A percentile compares a stretch with the other conserved stretches of the same genome.
These are phyloP conservation scores for Drosophila nigritarsus DNA, from an alignment of 2,888 invertebrate genomes.

Conservation along the genomic window DNA sequence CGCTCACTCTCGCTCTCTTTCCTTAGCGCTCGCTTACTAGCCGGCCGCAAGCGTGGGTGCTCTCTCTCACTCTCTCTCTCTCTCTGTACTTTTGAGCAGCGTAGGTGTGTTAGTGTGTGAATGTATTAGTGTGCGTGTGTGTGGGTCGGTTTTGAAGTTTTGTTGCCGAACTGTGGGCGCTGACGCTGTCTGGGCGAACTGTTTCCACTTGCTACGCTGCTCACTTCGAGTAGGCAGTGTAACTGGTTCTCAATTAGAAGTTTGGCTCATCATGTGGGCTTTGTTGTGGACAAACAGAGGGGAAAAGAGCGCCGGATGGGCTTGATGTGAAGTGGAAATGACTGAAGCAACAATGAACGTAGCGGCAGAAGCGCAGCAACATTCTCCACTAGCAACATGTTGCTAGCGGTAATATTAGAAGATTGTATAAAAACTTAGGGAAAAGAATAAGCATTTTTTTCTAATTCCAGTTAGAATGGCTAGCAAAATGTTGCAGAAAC, in stretches of 20 bases:
- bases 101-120: slow-evolving; percentile 34
- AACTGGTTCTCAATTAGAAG: slow-evolving; percentile 68
- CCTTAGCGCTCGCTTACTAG: slow-evolving; percentile 4
- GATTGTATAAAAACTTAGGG: not conserved
- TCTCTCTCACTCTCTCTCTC: slow-evolving; percentile 13
- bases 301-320: slow-evolving; percentile 64
- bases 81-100: slow-evolving; percentile 23
- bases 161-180: slow-evolving; percentile 48
- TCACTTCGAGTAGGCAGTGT: slow-evolving; percentile 49
- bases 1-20: slow-evolving; percentile 3
- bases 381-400: slow-evolving; percentile 30
- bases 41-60: slow-evolving; percentile 46
- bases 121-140: slow-evolving; percentile 10
- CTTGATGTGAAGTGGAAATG: slow-evolving; percentile 51
- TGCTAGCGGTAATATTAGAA: not conserved
- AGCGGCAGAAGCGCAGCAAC: slow-evolving; percentile 17
- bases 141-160: slow-evolving; percentile 46
- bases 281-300: slow-evolving; percentile 22
- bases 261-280: slow-evolving; percentile 66
- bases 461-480: not conserved
- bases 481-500: slow-evolving; percentile 16
- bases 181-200: slow-evolving; percentile 49
- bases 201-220: slow-evolving; percentile 47
- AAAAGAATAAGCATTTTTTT: not conserved
- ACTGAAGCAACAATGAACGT: slow-evolving; percentile 6